Evolutionary conservation across 53 echinoderm and acorn worm genomes (phyloP).

Genomic region (Mesocentrotus franciscanus): DNA sequence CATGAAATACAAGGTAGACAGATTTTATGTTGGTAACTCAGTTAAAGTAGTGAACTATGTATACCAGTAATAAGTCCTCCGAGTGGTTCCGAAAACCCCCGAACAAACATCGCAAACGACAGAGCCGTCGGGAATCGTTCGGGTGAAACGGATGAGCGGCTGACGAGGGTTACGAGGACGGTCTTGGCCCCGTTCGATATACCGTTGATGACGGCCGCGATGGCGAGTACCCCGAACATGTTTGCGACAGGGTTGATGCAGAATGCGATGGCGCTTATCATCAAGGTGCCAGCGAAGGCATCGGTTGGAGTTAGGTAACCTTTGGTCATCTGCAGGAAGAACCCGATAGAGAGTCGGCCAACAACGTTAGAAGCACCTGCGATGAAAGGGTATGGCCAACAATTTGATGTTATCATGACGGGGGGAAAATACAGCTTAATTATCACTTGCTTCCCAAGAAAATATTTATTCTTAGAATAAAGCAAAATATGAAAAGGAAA

Average conservation of each 20-base stretch:
- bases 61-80: slow-evolving; percentile 54
- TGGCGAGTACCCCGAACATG: slow-evolving; percentile 6
- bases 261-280: slow-evolving; percentile 46
- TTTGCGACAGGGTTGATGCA: slow-evolving; percentile 40
- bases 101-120: slow-evolving; percentile 60
- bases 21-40: background rate
- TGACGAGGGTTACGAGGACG: slow-evolving; percentile 56
- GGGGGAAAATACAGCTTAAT: background rate
- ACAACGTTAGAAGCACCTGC: slow-evolving; percentile 43
- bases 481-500: background rate
- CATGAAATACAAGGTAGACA: background rate
- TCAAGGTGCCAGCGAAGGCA: slow-evolving; percentile 17
- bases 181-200: slow-evolving; percentile 60
- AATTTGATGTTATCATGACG: background rate
- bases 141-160: slow-evolving; percentile 38
- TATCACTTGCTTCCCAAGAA: background rate
- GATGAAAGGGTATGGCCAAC: background rate
- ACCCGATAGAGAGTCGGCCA: slow-evolving; percentile 43
- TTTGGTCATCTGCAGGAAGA: slow-evolving; percentile 1
- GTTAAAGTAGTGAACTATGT: background rate
- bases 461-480: background rate
- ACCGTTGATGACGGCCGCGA: slow-evolving; percentile 52
- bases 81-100: slow-evolving; percentile 61
- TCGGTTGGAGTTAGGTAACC: slow-evolving; percentile 6
- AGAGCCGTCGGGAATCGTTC: slow-evolving; percentile 57